Evolutionary conservation across 2,888 invertebrate species (phyloP).

Genomic region (Danaus chrysippus): DNA sequence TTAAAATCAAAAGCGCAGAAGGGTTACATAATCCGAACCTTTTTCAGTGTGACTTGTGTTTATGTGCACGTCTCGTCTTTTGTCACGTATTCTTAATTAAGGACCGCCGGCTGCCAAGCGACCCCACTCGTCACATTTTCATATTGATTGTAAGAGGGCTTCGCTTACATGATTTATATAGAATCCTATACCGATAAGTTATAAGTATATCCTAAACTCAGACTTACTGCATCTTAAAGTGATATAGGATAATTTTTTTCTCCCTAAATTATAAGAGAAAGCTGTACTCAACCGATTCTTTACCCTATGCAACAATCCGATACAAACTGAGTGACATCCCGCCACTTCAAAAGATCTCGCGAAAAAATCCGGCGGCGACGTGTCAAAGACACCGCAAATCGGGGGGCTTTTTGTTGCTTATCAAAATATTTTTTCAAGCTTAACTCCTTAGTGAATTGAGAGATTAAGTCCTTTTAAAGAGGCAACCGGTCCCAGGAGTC

Average conservation of each 20-base stretch:
- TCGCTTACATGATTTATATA: constrained; percentile 44
- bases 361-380: constrained; percentile 75
- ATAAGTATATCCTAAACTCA: constrained; percentile 12
- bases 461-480: constrained; percentile 81
- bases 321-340: constrained; percentile 78
- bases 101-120: constrained; percentile 63
- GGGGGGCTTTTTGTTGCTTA: constrained; percentile 74
- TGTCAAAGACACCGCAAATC: constrained; percentile 77
- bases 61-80: constrained; percentile 77
- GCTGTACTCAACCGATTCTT: constrained; percentile 75
- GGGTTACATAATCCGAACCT: constrained; percentile 77
- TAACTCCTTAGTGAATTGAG: constrained; percentile 80
- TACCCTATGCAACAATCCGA: constrained; percentile 76
- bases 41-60: constrained; percentile 70
- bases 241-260: constrained; percentile 49
- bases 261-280: constrained; percentile 72
- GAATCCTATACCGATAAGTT: constrained; percentile 44
- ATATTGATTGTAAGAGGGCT: constrained; percentile 67
- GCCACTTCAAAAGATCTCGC: constrained; percentile 70
- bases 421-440: constrained; percentile 78
- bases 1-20: constrained; percentile 78
- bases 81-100: constrained; percentile 81
- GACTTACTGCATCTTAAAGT: constrained; percentile 23
- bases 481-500: constrained; percentile 80
- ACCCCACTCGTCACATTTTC: constrained; percentile 71